A percentile compares a stretch with the other conserved stretches of the same genome.
Conservation (phyloP, 1,140 invertebrate genomes). For the Diabrotica virgifera region DNA sequence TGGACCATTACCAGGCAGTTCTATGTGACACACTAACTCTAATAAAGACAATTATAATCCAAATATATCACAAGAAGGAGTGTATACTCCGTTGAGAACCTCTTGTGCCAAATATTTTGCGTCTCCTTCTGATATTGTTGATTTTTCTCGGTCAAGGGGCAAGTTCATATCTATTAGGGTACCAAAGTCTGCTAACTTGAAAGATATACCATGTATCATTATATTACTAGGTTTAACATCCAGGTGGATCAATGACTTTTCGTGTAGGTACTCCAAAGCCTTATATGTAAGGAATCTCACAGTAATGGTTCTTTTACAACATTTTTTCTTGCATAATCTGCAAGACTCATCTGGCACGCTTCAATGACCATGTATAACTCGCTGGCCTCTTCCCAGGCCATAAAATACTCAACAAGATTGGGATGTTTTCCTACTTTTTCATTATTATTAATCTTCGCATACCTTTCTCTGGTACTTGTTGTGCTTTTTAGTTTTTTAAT, state of each 20-base stretch:
- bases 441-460: slow-evolving; percentile 70
- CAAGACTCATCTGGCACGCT: slow-evolving; percentile 58
- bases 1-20: slow-evolving; percentile 64
- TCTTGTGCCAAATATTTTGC: slow-evolving; percentile 74
- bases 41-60: slow-evolving; percentile 72
- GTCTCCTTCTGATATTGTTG: slow-evolving; percentile 63
- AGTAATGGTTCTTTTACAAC: slow-evolving; percentile 49
- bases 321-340: slow-evolving; percentile 48
- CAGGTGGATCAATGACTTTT: slow-evolving; percentile 67
- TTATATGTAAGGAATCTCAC: slow-evolving; percentile 47
- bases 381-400: slow-evolving; percentile 73
- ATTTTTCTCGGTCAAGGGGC: slow-evolving; percentile 14
- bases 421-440: slow-evolving; percentile 64
- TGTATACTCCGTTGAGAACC: slow-evolving; percentile 63
- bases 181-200: slow-evolving; percentile 75
- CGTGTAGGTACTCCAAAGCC: slow-evolving; percentile 33
- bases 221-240: slow-evolving; percentile 80
- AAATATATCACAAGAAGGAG: slow-evolving; percentile 60
- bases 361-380: slow-evolving; percentile 73
- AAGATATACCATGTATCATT: slow-evolving; percentile 59
- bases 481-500: slow-evolving; percentile 59
- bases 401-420: slow-evolving; percentile 66
- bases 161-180: slow-evolving; percentile 64
- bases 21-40: slow-evolving; percentile 68
- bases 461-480: slow-evolving; percentile 58